These are phyloP conservation scores for Diorhabda elongata DNA, from an alignment of 1,140 invertebrate species.

Conservation along the genomic window DNA sequence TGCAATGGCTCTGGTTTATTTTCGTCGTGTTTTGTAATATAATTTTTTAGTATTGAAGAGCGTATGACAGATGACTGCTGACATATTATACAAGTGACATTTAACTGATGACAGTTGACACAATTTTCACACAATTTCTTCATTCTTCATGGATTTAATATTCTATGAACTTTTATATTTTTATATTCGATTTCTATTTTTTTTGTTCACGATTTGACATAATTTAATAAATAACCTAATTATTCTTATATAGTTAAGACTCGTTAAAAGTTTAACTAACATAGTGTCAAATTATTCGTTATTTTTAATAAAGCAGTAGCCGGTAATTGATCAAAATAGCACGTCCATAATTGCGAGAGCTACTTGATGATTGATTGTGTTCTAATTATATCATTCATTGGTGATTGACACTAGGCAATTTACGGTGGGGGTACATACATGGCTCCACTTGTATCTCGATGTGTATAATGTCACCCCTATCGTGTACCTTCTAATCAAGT, in stretches of 20 bases:
- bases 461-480: slow-evolving; percentile 10
- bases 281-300: not conserved
- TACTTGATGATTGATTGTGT: slow-evolving; percentile 40
- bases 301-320: slow-evolving; percentile 10
- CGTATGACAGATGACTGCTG: no score
- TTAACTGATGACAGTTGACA: no score
- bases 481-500: slow-evolving; percentile 9
- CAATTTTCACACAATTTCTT: no score
- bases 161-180: no score
- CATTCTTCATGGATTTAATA: no score
- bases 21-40: no score
- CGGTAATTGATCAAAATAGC: slow-evolving; percentile 40
- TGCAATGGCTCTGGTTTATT: no score
- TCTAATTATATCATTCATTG: slow-evolving; percentile 42
- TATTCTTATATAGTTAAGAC: not conserved
- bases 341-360: slow-evolving; percentile 31
- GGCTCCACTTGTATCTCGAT: not conserved
- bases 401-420: slow-evolving; percentile 33
- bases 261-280: not conserved
- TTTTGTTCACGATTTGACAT: no score
- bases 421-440: slow-evolving; percentile 2
- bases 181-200: no score
- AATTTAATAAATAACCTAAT: no score
- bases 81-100: no score
- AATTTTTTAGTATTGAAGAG: no score